Evolutionary conservation across 2,888 invertebrate species (phyloP).

Genomic region (Spodoptera littoralis): DNA sequence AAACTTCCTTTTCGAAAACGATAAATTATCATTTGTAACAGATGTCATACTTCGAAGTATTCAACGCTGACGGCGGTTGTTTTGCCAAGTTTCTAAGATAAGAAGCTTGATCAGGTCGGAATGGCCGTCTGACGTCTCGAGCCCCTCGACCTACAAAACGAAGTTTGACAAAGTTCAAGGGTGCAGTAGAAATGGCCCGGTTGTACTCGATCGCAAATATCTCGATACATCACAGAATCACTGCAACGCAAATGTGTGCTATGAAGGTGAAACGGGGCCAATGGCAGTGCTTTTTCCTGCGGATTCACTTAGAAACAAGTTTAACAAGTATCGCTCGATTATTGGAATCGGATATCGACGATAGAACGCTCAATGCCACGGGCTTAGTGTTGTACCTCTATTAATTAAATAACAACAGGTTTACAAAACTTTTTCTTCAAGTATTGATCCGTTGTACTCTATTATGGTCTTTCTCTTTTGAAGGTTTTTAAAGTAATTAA

Average conservation of each 20-base stretch:
- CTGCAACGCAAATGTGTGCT: constrained; percentile 34
- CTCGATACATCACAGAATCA: constrained; percentile 26
- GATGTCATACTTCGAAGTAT: constrained; percentile 45
- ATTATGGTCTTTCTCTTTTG: not conserved
- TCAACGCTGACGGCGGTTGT: constrained; percentile 32
- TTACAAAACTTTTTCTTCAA: constrained; percentile 14
- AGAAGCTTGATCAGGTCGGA: constrained; percentile 55
- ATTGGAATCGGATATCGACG: constrained; percentile 60
- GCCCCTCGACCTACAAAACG: constrained; percentile 53
- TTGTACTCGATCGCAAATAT: constrained; percentile 21
- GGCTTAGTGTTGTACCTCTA: constrained; percentile 21
- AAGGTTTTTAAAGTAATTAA: not conserved
- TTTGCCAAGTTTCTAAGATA: constrained; percentile 53
- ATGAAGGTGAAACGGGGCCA: constrained; percentile 61
- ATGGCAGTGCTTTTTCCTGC: constrained; percentile 59
- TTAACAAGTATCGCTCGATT: constrained; percentile 58
- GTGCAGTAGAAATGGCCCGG: constrained; percentile 41
- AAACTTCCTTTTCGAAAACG: constrained; percentile 36
- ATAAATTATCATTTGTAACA: constrained; percentile 52
- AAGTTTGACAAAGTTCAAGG: constrained; percentile 64
- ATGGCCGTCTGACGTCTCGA: constrained; percentile 47
- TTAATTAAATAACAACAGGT: constrained; percentile 39
- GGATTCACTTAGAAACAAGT: constrained; percentile 62
- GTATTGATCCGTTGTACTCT: constrained; percentile 10
- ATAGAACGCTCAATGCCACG: constrained; percentile 50